Evolutionary conservation across 2,797 vertebrate species (phyloP), one percentile per base, ranked within the genome.

Genomic region (Onychomys torridus): DNA sequence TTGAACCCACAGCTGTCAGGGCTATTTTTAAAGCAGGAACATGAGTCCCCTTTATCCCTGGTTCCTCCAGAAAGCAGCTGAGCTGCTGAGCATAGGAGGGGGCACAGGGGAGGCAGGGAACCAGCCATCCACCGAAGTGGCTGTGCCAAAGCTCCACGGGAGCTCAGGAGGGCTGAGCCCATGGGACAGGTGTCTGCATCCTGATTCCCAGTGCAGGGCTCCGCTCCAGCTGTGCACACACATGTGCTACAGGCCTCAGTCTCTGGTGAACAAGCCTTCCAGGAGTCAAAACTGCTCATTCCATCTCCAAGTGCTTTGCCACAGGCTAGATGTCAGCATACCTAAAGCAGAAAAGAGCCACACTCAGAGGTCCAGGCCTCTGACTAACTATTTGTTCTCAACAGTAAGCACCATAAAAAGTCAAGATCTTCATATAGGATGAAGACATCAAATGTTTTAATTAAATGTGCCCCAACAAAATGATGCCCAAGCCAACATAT

Each of bases 21-120:
- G 78, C 87, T 98, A 98, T 98, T 98, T 98, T 98, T 98, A 98
- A 98, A 98, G 94, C 91, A 95, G 96, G 97, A 97, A 98, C 97
- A 97, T 43, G 43, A 98, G 96, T 93, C 96, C 71, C 40, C n/a
- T n/a, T 91, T 82, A 12, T 93, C 87, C 82, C 83, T 73, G 95
- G 88, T 93, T 49, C 93, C 94, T 88, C 79, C 3, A 1, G 95
- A 90, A 96, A 87, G 91, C 40, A 40, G 87, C 88, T 69, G 94
- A 71, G 32, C 83, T 57, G 75, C 94, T 93, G 67, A 37, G 96
- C 82, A 1, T 13, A 37, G 71, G n/a, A 17, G 79, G 37, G 11
- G 27, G 88, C 29, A 6, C 2, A 6, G 10, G 27, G 29, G 43
- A n/a, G 19, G 76, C 32, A 57, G 8, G 6, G 40, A 65, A 73